Percentiles rank a stretch among this genome's conserved stretches.
These are phyloP conservation scores for Xylocopa sonorina DNA, from an alignment of 1,140 invertebrate genomes.

Conservation along the genomic window DNA sequence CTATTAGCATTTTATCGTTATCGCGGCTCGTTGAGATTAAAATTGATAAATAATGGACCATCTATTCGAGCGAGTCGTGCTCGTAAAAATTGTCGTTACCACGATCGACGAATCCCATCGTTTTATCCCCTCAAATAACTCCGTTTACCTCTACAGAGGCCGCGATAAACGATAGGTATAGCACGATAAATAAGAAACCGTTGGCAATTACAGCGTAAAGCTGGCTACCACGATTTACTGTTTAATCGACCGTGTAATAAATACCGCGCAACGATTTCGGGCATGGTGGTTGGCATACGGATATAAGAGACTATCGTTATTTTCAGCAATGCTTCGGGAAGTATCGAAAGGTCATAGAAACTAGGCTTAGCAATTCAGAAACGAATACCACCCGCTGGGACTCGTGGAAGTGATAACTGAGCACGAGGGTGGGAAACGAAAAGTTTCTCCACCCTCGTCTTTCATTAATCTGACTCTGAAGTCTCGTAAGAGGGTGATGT, in stretches of 20 bases:
- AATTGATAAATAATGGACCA: background rate
- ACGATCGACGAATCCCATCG: background rate
- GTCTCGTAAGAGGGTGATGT: too few relatives aligned
- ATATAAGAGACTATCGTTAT: background rate
- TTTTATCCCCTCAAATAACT: too few relatives aligned
- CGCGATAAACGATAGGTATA: background rate
- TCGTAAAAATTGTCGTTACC: background rate
- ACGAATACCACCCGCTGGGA: background rate
- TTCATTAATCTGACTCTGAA: too few relatives aligned
- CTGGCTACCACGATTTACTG: slow-evolving; percentile 17
- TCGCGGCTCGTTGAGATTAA: background rate
- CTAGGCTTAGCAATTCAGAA: too few relatives aligned
- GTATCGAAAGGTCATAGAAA: too few relatives aligned
- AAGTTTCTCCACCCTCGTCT: too few relatives aligned
- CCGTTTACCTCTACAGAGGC: background rate
- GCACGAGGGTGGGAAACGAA: too few relatives aligned
- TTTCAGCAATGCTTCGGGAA: slow-evolving; percentile 3
- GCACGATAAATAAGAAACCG: slow-evolving; percentile 14
- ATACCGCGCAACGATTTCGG: slow-evolving; percentile 31
- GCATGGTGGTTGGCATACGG: background rate
- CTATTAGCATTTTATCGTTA: background rate
- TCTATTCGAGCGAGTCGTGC: background rate
- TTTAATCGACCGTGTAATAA: slow-evolving; percentile 14
- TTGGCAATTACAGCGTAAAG: background rate
- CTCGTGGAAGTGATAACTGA: background rate